Evolutionary conservation across 2,113 vertebrate species (phyloP).

Genomic region (Cynocephalus volans): DNA sequence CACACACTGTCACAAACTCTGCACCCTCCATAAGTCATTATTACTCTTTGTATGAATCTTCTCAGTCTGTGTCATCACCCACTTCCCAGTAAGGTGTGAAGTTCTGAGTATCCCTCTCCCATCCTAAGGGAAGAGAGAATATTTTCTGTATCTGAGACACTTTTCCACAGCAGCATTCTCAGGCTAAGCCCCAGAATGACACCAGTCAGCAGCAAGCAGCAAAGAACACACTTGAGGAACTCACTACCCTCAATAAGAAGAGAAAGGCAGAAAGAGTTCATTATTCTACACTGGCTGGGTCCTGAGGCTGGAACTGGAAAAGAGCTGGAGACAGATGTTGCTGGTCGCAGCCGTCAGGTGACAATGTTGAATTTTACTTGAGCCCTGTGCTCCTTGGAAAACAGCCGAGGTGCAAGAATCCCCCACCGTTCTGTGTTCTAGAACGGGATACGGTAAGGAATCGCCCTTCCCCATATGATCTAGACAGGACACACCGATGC

Average conservation of each 20-base stretch:
- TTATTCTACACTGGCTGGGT: no score
- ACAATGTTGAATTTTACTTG: not conserved
- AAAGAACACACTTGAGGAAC: not conserved
- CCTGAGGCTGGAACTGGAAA: not conserved
- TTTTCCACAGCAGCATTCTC: not conserved
- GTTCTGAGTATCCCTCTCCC: accelerated
- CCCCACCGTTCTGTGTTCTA: not conserved
- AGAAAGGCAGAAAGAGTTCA: not conserved
- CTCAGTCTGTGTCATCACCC: no score
- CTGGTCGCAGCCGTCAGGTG: not conserved
- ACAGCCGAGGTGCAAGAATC: not conserved
- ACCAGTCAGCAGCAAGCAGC: not conserved
- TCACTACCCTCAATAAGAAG: not conserved
- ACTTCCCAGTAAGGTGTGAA: not conserved
- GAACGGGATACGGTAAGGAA: not conserved
- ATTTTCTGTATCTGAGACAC: no score
- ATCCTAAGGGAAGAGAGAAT: not conserved
- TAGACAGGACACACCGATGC: not conserved
- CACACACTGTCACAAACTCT: not conserved
- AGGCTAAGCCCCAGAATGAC: not conserved
- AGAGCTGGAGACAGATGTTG: not conserved
- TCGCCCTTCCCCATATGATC: not conserved
- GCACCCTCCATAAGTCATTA: not conserved
- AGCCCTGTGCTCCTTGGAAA: not conserved
- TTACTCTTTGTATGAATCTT: not conserved